Conservation (phyloP, 2,797 vertebrate genomes). For the Danio jaintianensis region DNA sequence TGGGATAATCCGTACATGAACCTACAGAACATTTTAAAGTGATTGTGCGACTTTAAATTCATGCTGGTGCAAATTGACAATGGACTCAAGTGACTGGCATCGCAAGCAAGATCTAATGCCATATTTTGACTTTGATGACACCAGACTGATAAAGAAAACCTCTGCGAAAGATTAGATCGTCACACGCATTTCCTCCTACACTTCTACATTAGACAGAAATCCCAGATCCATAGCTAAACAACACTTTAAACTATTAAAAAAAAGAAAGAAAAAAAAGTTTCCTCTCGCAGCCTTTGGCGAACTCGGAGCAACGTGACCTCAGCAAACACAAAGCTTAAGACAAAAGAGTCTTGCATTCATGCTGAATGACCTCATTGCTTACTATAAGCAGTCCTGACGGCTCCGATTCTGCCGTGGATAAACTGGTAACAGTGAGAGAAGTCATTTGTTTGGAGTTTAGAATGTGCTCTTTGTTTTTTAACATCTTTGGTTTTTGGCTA, state of each 20-base stretch:
- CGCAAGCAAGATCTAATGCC: background rate
- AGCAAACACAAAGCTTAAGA: conserved; percentile 10
- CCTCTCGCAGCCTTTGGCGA: background rate
- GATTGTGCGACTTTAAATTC: background rate
- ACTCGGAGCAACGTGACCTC: conserved; percentile 6
- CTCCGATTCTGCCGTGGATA: conserved; percentile 20
- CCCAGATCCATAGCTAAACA: background rate
- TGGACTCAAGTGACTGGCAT: background rate
- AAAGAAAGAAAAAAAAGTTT: background rate
- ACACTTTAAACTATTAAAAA: background rate
- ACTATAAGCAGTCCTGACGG: background rate
- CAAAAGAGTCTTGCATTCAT: conserved; percentile 31
- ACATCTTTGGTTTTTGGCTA: background rate
- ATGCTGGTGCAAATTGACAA: background rate
- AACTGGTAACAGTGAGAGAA: conserved; percentile 33
- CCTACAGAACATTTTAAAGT: too few species aligned
- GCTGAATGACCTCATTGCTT: conserved; percentile 30
- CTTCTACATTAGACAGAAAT: background rate
- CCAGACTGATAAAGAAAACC: background rate
- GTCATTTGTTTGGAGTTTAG: conserved; percentile 16
- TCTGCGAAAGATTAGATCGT: background rate
- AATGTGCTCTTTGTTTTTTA: conserved; percentile 20
- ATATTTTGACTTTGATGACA: background rate
- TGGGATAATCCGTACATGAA: background rate
- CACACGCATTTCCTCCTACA: background rate